Evolutionary conservation across 2,797 vertebrate species (phyloP), one percentile per base, ranked within the genome.

Genomic region (Rhabdophis nuchalis): DNA sequence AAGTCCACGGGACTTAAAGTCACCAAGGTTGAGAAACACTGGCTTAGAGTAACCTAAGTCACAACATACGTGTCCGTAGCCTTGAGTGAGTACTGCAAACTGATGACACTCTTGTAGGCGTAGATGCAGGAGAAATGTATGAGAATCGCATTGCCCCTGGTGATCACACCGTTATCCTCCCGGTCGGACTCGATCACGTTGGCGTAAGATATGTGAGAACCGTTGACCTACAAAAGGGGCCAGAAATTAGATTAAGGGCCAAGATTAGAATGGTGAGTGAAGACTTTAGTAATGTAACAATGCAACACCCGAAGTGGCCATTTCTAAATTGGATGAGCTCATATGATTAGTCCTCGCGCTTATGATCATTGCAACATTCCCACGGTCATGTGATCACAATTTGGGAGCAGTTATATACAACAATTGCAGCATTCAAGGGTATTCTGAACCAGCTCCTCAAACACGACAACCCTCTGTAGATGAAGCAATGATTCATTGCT

Each of bases 111-210:
- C 86, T 97, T 93, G 0, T 97, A 97, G 93, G 93, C 93, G 0
- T 97, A 97, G 90, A 96, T 11, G 0, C 97, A 97, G 94, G 93
- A 95, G 93, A 97, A 97, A 20, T 92, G 92, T n/a, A 96, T 93
- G 12, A 92, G 91, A 54, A 96, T 60, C 41, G 91, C 92, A 4
- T 93, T 60, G 9, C 87, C 95, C 9, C 96, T 86, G 56, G 96
- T 96, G 91, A 97, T 97, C 5, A 92, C 32, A 0, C 87, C 0
- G 0, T 0, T 50, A 0, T 0, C 82, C 23, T 95, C 93, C 56
- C 1, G 57, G 56, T 91, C 93, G 0, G 95, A 94, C 52, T 94
- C 46, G 0, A 97, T 94, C 88, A 68, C 0, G 0, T 96, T 97
- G 90, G 93, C 85, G 50, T 97, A 97, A 0, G 92, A 96, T 68